These are phyloP conservation scores for Synanceia verrucosa DNA, from an alignment of 2,797 vertebrate species.

Conservation along the genomic window DNA sequence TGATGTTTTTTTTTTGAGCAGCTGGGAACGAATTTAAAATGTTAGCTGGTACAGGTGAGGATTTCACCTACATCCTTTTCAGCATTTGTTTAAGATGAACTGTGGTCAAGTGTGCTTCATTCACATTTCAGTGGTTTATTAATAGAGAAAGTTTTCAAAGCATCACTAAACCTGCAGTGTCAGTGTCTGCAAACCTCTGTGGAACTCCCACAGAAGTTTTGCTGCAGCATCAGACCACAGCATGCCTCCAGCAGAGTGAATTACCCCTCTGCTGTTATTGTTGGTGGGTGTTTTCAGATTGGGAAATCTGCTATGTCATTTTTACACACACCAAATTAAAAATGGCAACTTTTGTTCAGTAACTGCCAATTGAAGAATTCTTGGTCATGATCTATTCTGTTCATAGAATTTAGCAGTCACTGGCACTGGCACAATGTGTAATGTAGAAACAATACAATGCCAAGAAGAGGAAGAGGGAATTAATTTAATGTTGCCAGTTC, in stretches of 20 bases:
- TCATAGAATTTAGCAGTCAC: constrained; percentile 15
- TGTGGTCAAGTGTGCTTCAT: neutral
- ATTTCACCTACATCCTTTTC: neutral
- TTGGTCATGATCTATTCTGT: constrained; percentile 1
- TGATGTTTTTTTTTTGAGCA: neutral
- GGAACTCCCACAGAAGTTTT: constrained; percentile 16
- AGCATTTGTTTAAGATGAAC: neutral
- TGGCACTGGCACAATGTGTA: neutral
- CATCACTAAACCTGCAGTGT: constrained; percentile 7
- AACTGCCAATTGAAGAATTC: neutral
- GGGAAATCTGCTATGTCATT: constrained; percentile 48
- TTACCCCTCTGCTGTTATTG: constrained; percentile 40
- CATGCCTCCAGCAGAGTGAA: constrained; percentile 37
- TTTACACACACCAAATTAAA: constrained; percentile 8
- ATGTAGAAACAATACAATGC: neutral
- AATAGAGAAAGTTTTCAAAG: constrained; percentile 12
- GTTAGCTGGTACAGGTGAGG: neutral
- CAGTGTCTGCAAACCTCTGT: constrained; percentile 18
- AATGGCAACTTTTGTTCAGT: constrained; percentile 1
- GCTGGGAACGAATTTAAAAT: neutral
- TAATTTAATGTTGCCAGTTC: constrained; percentile 2
- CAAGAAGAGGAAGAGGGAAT: constrained; percentile 8
- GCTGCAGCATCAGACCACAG: constrained; percentile 33
- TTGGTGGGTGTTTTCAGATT: constrained; percentile 28
- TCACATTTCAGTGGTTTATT: neutral